Evolutionary conservation across 2,113 vertebrate species (phyloP).

Genomic region (Isurus oxyrinchus): DNA sequence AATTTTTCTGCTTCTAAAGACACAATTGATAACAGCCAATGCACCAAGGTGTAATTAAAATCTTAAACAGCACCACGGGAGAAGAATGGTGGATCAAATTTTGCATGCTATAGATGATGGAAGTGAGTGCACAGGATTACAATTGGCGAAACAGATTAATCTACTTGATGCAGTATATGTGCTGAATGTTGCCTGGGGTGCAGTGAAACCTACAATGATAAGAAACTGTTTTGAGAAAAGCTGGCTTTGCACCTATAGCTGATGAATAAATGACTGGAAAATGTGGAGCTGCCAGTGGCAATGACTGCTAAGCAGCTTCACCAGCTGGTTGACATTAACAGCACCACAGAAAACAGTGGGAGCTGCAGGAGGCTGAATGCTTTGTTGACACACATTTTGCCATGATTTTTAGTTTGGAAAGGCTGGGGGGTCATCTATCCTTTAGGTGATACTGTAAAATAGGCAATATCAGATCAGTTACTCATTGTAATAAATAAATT

Average conservation of each 20-base stretch:
- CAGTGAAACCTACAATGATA: neutral
- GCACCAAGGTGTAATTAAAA: constrained; percentile 12
- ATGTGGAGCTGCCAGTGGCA: neutral
- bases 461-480: neutral
- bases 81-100: neutral
- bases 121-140: neutral
- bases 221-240: neutral
- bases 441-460: neutral
- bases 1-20: neutral
- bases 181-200: neutral
- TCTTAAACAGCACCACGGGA: neutral
- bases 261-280: neutral
- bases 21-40: neutral
- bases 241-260: neutral
- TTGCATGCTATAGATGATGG: neutral
- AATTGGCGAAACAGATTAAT: neutral
- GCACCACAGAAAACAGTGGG: neutral
- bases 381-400: neutral
- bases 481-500: neutral
- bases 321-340: neutral
- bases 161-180: neutral
- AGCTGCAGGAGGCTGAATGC: neutral
- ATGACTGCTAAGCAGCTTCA: neutral
- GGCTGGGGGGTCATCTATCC: neutral
- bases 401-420: neutral